phyloP scores from a whole-genome alignment of 2,113 vertebrate species.

The Atherinomorus stipes region DNA sequence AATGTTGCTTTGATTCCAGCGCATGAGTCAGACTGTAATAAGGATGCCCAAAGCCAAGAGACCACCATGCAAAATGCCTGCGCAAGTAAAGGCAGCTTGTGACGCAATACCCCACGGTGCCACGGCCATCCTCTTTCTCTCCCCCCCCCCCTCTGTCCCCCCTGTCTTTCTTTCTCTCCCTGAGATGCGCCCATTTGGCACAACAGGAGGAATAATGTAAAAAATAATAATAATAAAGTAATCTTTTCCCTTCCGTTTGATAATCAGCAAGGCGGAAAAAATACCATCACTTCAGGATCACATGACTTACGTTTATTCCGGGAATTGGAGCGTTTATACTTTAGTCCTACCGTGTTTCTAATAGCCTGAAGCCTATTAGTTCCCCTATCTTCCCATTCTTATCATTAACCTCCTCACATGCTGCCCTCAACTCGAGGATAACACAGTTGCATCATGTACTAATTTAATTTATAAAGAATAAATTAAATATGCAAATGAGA shows the following conservation, averaged over 20 bases:
- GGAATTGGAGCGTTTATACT: constrained; percentile 61
- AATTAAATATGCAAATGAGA: constrained; percentile 71
- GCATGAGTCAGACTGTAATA: constrained; percentile 49
- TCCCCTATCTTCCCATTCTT: constrained; percentile 62
- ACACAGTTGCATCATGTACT: constrained; percentile 67
- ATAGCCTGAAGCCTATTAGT: constrained; percentile 74
- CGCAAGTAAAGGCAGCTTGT: constrained; percentile 61
- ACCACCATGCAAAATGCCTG: constrained; percentile 64
- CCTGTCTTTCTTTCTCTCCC: constrained; percentile 13
- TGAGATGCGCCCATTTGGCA: constrained; percentile 5
- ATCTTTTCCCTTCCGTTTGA: constrained; percentile 37
- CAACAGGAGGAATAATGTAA: background rate
- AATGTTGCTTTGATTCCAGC: constrained; percentile 23
- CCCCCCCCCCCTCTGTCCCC: constrained; percentile 15
- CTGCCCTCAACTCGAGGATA: constrained; percentile 45
- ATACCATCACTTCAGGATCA: constrained; percentile 53
- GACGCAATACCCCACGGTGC: constrained; percentile 65
- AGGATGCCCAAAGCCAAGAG: constrained; percentile 48
- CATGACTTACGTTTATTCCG: constrained; percentile 65
- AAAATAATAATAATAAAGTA: constrained; percentile 36
- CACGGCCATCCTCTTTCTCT: constrained; percentile 15
- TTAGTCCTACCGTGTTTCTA: constrained; percentile 67
- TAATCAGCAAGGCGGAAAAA: constrained; percentile 12
- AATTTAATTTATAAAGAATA: constrained; percentile 70
- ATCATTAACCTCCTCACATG: constrained; percentile 71